phyloP scores from a whole-genome alignment of 2,113 vertebrate species.

The Sylvietta virens region DNA sequence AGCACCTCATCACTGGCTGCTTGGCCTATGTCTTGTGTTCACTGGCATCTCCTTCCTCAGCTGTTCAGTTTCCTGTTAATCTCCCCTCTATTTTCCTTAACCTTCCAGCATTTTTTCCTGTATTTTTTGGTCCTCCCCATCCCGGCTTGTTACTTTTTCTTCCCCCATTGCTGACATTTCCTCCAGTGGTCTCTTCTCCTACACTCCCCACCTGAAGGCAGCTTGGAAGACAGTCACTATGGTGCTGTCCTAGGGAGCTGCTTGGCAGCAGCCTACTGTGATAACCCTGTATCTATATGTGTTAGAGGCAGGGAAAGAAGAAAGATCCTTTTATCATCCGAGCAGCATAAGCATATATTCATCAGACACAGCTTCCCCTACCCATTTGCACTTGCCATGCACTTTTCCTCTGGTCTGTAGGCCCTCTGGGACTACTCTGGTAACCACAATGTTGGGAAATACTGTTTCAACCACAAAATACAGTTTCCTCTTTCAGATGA shows the following conservation, averaged over 20 bases:
- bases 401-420: not conserved
- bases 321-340: not conserved
- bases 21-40: not conserved
- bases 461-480: not conserved
- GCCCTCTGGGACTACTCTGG: not conserved
- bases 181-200: not conserved
- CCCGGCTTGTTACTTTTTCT: not conserved
- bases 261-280: not conserved
- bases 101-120: not conserved
- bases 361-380: not conserved
- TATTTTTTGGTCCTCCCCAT: not conserved
- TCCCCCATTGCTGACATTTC: not conserved
- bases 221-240: not conserved
- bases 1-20: not conserved
- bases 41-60: not conserved
- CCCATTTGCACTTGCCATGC: not conserved
- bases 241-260: not conserved
- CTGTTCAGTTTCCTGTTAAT: not conserved
- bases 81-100: not conserved
- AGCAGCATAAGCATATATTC: not conserved
- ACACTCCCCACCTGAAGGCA: not conserved
- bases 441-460: constrained; percentile 26
- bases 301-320: not conserved
- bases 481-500: constrained; percentile 13
- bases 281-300: not conserved